Evolutionary conservation across 1,140 invertebrate genomes (phyloP).

Genomic region (Drosophila setifemur): DNA sequence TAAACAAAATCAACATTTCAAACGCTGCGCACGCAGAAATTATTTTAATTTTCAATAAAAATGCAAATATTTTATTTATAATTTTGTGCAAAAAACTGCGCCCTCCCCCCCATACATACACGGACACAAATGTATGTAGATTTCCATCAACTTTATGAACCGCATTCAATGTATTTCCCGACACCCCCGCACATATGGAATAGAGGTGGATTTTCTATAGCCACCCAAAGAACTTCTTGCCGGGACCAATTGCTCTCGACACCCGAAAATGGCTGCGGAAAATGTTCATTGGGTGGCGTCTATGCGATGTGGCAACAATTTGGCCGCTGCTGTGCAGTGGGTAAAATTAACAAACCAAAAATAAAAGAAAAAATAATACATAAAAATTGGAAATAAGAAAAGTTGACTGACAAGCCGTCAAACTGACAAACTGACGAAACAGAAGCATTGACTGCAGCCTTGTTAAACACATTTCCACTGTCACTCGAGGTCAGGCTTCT

Average conservation of each 20-base stretch:
- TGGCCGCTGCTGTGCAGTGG: conserved; percentile 43
- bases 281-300: conserved; percentile 22
- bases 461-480: conserved; percentile 50
- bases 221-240: conserved; percentile 36
- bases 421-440: conserved; percentile 49
- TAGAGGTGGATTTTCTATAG: conserved; percentile 26
- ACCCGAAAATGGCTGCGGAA: background rate
- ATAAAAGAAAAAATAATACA: background rate
- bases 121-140: conserved; percentile 9
- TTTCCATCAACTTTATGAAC: conserved; percentile 26
- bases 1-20: no score
- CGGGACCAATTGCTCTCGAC: background rate
- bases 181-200: background rate
- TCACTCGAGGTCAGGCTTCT: conserved; percentile 30
- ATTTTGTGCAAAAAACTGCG: conserved; percentile 43
- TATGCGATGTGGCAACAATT: conserved; percentile 37
- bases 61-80: conserved; percentile 64
- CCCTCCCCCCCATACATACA: conserved; percentile 4
- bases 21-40: conserved; percentile 35
- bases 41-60: conserved; percentile 64
- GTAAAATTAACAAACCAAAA: conserved; percentile 5
- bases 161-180: conserved; percentile 11
- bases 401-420: conserved; percentile 43
- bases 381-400: conserved; percentile 17
- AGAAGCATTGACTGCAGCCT: conserved; percentile 51